Evolutionary conservation across 1,140 invertebrate genomes (phyloP).

Genomic region (Sarcophaga bullata): DNA sequence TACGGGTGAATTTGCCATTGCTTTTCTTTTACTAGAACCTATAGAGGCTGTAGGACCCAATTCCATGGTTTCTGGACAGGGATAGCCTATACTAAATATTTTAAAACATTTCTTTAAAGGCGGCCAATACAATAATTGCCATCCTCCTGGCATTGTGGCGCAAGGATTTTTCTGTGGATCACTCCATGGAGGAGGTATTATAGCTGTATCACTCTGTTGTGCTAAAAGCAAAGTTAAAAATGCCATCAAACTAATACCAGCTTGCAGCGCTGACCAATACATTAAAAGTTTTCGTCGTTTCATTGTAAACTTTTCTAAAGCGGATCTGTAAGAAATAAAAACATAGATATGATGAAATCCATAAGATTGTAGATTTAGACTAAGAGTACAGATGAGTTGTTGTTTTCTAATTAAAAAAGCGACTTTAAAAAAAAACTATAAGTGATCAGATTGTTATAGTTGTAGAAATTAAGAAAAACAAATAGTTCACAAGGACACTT

Average conservation of each 20-base stretch:
- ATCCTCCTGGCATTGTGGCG: slow-evolving; percentile 78
- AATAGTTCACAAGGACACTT: too few relatives aligned
- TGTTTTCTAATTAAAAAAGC: too few relatives aligned
- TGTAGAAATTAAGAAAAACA: too few relatives aligned
- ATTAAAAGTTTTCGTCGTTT: slow-evolving; percentile 57
- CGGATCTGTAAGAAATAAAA: not conserved
- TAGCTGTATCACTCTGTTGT: slow-evolving; percentile 65
- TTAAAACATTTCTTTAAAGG: slow-evolving; percentile 84
- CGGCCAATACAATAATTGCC: slow-evolving; percentile 87
- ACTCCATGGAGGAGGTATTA: slow-evolving; percentile 85
- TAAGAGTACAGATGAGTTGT: too few relatives aligned
- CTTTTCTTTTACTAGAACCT: slow-evolving; percentile 44
- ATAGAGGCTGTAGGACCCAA: slow-evolving; percentile 70
- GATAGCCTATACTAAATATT: slow-evolving; percentile 82
- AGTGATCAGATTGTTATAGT: too few relatives aligned
- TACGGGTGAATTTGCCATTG: slow-evolving; percentile 62
- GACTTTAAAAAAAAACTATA: too few relatives aligned
- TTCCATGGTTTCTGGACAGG: slow-evolving; percentile 86
- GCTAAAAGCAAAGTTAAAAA: slow-evolving; percentile 52
- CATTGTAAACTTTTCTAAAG: slow-evolving; percentile 40
- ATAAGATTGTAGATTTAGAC: too few relatives aligned
- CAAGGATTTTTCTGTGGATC: slow-evolving; percentile 83
- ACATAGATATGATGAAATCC: not conserved
- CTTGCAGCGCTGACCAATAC: slow-evolving; percentile 57
- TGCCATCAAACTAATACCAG: slow-evolving; percentile 51